Percentiles rank a stretch among this genome's conserved stretches.
Conservation (phyloP, 2,797 vertebrate genomes). For the Pipistrellus pygmaeus region DNA sequence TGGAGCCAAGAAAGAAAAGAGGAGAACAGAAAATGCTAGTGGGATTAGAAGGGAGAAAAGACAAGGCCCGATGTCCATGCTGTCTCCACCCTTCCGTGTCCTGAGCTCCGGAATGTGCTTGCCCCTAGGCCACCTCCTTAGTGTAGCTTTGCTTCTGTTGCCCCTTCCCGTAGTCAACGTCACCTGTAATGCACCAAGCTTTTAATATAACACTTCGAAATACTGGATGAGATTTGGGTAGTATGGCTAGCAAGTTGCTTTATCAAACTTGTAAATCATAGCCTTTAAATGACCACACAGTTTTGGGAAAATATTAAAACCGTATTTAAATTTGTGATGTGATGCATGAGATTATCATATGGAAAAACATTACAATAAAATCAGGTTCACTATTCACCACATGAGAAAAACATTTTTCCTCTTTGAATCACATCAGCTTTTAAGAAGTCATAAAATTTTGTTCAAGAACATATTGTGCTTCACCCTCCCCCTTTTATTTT, state of each 20-base stretch:
- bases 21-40: neutral
- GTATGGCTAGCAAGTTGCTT: neutral
- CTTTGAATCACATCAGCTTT: neutral
- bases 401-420: neutral
- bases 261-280: neutral
- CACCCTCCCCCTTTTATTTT: neutral
- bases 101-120: neutral
- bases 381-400: neutral
- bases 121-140: neutral
- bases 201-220: constrained; percentile 26
- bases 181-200: neutral
- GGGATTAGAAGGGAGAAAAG: neutral
- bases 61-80: neutral
- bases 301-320: constrained; percentile 22
- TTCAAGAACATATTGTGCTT: neutral
- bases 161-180: neutral
- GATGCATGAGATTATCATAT: neutral
- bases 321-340: neutral
- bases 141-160: neutral
- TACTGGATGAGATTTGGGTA: neutral
- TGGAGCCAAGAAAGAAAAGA: neutral
- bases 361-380: neutral
- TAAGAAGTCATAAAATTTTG: constrained; percentile 6
- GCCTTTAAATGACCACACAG: constrained; percentile 7
- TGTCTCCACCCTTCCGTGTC: neutral